Base-by-base conservation (phyloP, 2,797 vertebrate species). In the Mormyrus proboscirostris region DNA sequence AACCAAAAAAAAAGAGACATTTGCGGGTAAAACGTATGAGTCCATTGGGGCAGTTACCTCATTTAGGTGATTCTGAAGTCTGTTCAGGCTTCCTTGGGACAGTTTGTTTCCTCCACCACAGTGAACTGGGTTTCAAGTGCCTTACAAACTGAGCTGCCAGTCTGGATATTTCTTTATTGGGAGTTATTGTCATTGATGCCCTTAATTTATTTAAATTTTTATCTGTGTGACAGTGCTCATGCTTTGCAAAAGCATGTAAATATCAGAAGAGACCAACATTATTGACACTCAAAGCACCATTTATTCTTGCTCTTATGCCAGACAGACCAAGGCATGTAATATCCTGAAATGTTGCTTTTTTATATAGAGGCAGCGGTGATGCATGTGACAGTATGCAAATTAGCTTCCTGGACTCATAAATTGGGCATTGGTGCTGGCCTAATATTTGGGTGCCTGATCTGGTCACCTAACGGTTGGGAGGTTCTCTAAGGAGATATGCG, bases 91-190 rank as follows among this genome's bases (percentile, higher is more conserved):
- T 73, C 62, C 88, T 91, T 88, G 90, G 90, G 90, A 91, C 59
- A 22, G 51, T 89, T 89, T 89, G 88, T 90, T 22, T 85, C 88
- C 89, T 89, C 44, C n/a, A 50, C 44, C 47, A 92, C 91, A 93
- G 92, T 91, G 93, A 92, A 92, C 93, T 92, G 91, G 91, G 92
- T 94, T 82, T 93, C 92, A 95, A 96, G 96, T 96, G 95, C 95
- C 95, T 96, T 96, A 91, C 93, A 95, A 93, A 92, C 91, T 91
- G 92, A 90, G 92, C 47, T 44, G 29, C 53, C 38, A 83, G 22
- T n/a, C 38, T 49, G 84, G 41, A 82, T 47, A 55, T 73, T 89
- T 89, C 69, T 69, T 44, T 25, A 14, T 33, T 76, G 14, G 76
- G 73, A 25, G 88, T 22, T 22, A n/a, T 5, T 87, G 50, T 51